A percentile compares a stretch with the other conserved stretches of the same genome.
Conservation (phyloP, 2,797 vertebrate species). For the Cirrhinus mrigala region DNA sequence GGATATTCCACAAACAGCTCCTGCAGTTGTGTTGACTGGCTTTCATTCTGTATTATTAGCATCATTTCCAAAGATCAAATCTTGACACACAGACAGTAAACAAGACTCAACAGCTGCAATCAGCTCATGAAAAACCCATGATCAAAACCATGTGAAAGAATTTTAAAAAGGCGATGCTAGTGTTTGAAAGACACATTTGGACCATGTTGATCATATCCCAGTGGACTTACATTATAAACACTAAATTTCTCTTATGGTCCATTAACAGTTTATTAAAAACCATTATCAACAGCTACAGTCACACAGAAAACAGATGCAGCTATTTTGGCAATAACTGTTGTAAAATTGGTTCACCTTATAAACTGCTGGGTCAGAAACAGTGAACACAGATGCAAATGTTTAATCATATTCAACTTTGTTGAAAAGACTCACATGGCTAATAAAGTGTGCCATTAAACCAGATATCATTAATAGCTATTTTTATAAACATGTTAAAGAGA, state of each 20-base stretch:
- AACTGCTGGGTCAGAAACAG: not conserved
- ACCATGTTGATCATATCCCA: too few relatives aligned
- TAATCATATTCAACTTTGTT: not conserved
- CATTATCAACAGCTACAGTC: not conserved
- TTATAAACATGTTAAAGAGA: not conserved
- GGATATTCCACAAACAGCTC: not conserved
- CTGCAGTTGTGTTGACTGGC: not conserved
- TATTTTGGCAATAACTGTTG: not conserved
- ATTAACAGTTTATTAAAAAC: constrained; percentile 5
- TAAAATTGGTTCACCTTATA: not conserved
- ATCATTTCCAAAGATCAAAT: not conserved
- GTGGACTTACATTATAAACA: not conserved
- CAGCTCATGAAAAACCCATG: not conserved
- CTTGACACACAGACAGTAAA: not conserved
- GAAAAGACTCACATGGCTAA: too few relatives aligned
- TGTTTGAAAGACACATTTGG: not conserved
- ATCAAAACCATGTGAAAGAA: not conserved
- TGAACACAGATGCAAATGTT: not conserved
- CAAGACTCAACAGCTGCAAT: not conserved
- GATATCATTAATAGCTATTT: not conserved
- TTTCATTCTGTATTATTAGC: not conserved
- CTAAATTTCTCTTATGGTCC: not conserved
- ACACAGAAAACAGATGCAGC: not conserved
- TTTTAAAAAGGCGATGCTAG: not conserved
- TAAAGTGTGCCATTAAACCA: not conserved